Percentiles rank a stretch among this genome's conserved stretches.
phyloP scores from a whole-genome alignment of 1,140 invertebrate species.

The Heliconius nattereri region DNA sequence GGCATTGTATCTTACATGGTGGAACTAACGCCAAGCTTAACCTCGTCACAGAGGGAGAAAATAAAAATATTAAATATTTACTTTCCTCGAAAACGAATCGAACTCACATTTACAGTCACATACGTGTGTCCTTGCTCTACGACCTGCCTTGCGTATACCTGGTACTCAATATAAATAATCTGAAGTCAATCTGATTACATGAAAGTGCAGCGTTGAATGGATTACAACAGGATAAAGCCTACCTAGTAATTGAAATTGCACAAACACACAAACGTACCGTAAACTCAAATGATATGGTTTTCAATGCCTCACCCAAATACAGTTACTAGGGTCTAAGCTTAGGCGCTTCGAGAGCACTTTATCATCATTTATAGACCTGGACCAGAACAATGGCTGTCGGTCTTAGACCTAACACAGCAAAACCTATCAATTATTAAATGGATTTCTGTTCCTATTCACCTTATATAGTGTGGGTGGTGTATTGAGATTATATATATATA shows the following conservation, averaged over 20 bases:
- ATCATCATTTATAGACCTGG: constrained; percentile 21
- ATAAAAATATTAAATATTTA: too few species aligned
- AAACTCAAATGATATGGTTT: not conserved
- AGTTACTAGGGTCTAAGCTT: not conserved
- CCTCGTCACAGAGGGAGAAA: too few species aligned
- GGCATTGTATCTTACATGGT: too few species aligned
- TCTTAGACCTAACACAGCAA: not conserved
- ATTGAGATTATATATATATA: too few species aligned
- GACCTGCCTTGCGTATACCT: too few species aligned
- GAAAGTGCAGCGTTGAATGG: not conserved
- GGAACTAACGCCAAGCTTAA: too few species aligned
- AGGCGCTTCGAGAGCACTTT: constrained; percentile 9
- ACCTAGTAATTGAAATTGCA: not conserved
- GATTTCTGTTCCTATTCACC: not conserved
- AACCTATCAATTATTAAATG: constrained; percentile 7
- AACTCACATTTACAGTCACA: too few species aligned
- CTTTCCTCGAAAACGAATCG: too few species aligned
- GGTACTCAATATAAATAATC: not conserved
- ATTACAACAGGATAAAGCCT: not conserved
- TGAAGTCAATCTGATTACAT: not conserved
- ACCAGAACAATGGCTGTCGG: constrained; percentile 1
- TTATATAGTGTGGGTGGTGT: not conserved
- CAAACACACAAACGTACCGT: not conserved
- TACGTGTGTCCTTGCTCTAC: too few species aligned
- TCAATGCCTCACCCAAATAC: not conserved